A percentile compares a stretch with the other conserved stretches of the same genome.
Evolutionary conservation across 2,888 invertebrate genomes (phyloP).

Genomic region (Abrostola triplasia): DNA sequence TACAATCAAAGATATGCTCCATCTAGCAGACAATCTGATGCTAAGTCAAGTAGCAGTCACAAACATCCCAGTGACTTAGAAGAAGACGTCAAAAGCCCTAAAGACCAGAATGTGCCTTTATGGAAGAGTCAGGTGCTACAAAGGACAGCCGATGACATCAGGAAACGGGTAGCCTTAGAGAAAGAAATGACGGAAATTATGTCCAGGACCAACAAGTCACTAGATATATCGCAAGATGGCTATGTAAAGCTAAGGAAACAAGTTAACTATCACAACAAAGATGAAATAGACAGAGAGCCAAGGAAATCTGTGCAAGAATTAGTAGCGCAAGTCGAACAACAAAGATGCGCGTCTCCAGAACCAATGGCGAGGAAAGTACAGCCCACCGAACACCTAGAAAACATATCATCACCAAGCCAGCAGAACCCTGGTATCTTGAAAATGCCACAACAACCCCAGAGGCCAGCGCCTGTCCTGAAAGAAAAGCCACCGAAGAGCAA

Average conservation of each 20-base stretch:
- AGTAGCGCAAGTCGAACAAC: constrained; percentile 89
- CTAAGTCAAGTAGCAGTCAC: constrained; percentile 69
- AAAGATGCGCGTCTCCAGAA: constrained; percentile 78
- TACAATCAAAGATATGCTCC: constrained; percentile 73
- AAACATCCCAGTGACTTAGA: constrained; percentile 70
- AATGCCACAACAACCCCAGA: constrained; percentile 83
- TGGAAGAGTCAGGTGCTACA: constrained; percentile 86
- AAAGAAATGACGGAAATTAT: constrained; percentile 79
- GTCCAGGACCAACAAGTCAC: constrained; percentile 71
- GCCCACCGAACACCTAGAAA: constrained; percentile 71
- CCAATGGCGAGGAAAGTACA: constrained; percentile 70
- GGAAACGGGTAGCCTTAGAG: constrained; percentile 77
- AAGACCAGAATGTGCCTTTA: constrained; percentile 65
- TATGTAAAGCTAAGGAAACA: constrained; percentile 84
- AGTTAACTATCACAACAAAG: constrained; percentile 63
- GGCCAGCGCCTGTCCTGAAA: constrained; percentile 83
- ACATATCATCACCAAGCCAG: constrained; percentile 64
- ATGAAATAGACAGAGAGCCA: constrained; percentile 70
- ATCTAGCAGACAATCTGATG: constrained; percentile 75
- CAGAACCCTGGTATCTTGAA: constrained; percentile 73
- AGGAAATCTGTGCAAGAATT: constrained; percentile 90
- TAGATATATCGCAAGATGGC: constrained; percentile 86
- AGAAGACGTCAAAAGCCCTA: constrained; percentile 63
- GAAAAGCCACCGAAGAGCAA: constrained; percentile 85
- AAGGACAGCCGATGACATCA: constrained; percentile 83